Conservation (phyloP, 2,888 invertebrate genomes). For the Pristionchus maxplancki region DNA sequence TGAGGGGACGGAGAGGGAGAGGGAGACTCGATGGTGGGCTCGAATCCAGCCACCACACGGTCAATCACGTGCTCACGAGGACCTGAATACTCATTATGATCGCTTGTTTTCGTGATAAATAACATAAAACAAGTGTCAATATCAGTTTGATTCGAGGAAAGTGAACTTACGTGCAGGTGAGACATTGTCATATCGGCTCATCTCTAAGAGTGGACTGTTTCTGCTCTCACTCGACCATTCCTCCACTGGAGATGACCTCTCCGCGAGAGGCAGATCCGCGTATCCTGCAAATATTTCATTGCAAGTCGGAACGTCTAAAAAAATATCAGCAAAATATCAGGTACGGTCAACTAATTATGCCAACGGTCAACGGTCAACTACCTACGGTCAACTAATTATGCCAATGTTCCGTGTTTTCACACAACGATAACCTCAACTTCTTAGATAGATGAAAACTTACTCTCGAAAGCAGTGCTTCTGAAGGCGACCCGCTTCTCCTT, state of each 20-base stretch:
- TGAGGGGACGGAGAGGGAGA: conserved; percentile 41
- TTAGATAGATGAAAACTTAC: no score
- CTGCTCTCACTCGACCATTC: conserved; percentile 67
- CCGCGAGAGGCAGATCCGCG: conserved; percentile 56
- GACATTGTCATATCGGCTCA: conserved; percentile 75
- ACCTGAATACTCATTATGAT: not conserved
- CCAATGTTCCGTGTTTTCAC: not conserved
- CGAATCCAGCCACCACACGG: conserved; percentile 47
- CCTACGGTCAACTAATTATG: not conserved
- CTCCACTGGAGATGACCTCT: conserved; percentile 64
- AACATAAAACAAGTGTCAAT: not conserved
- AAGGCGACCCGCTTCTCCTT: conserved; percentile 50
- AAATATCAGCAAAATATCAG: no score
- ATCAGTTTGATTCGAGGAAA: not conserved
- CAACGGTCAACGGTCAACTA: no score
- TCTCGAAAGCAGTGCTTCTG: conserved; percentile 30
- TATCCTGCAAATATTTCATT: conserved; percentile 46
- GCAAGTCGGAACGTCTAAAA: no score
- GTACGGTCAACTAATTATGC: not conserved
- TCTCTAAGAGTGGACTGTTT: conserved; percentile 67
- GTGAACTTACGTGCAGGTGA: conserved; percentile 56
- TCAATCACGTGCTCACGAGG: conserved; percentile 53
- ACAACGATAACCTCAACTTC: no score
- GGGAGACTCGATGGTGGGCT: conserved; percentile 39
- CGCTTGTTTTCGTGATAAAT: no score